phyloP scores from a whole-genome alignment of 2,797 vertebrate species.

The Rhodeus uyekii region DNA sequence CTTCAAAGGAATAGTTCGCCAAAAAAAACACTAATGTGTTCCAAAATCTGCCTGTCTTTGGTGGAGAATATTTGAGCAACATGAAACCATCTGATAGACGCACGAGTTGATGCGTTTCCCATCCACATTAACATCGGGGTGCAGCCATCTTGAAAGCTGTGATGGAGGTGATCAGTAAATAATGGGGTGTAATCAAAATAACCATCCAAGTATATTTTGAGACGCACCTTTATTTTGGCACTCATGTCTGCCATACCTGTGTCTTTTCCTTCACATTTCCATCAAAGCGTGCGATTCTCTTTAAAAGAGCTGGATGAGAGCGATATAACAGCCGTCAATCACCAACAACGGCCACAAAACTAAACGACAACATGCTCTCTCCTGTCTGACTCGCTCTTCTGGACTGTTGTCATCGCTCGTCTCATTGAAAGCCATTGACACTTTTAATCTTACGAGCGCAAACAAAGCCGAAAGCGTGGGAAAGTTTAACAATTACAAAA shows the following conservation, averaged over 20 bases:
- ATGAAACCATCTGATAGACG: neutral
- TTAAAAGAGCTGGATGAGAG: neutral
- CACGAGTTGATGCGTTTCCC: neutral
- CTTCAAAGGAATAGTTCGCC: neutral
- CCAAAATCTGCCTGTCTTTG: neutral
- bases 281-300: neutral
- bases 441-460: no score
- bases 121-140: no score
- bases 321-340: neutral
- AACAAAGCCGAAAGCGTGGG: no score
- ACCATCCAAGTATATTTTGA: no score
- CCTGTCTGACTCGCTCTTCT: neutral
- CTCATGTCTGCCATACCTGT: neutral
- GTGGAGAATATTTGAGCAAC: neutral
- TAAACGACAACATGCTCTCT: neutral
- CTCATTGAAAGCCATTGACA: neutral
- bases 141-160: neutral
- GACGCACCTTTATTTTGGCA: no score
- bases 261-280: neutral
- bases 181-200: neutral
- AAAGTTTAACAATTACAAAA: no score
- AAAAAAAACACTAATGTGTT: neutral
- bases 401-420: neutral
- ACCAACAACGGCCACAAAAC: neutral
- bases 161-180: neutral